These are phyloP conservation scores for Ochropleura leucogaster DNA, from an alignment of 2,888 invertebrate genomes.

Conservation along the genomic window DNA sequence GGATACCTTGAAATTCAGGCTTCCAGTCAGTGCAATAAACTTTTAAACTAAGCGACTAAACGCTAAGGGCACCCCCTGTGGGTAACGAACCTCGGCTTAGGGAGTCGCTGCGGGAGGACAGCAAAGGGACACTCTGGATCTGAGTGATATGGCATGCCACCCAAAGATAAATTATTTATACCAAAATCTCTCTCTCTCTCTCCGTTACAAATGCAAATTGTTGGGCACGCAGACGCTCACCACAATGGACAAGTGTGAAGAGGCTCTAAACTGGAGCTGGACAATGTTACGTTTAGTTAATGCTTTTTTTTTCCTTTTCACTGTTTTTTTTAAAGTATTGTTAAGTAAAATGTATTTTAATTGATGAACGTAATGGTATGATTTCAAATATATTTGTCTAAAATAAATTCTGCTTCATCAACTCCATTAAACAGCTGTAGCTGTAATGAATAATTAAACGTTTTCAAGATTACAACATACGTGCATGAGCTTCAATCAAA, in stretches of 20 bases:
- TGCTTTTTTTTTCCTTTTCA: neutral
- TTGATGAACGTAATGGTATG: neutral
- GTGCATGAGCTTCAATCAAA: slow-evolving; percentile 48
- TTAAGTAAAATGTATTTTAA: neutral
- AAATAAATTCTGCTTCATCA: neutral
- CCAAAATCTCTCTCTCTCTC: no score
- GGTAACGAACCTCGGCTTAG: no score
- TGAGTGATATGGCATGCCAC: no score
- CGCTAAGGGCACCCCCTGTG: no score
- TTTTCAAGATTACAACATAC: slow-evolving; percentile 54
- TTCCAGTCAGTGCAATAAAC: no score
- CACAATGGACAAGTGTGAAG: slow-evolving; percentile 3
- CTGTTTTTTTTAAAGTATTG: neutral
- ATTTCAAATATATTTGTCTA: neutral
- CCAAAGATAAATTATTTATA: no score
- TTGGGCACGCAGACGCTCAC: no score
- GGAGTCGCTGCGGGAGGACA: no score
- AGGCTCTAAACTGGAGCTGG: neutral
- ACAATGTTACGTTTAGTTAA: slow-evolving; percentile 1
- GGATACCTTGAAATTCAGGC: no score
- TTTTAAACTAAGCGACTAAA: no score
- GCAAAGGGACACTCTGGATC: no score
- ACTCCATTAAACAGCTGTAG: neutral
- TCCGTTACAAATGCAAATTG: no score
- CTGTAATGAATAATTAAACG: slow-evolving; percentile 42